Evolutionary conservation across 2,888 invertebrate species (phyloP), one percentile per base, ranked within the genome.

Genomic region (Rotaria macrura): DNA sequence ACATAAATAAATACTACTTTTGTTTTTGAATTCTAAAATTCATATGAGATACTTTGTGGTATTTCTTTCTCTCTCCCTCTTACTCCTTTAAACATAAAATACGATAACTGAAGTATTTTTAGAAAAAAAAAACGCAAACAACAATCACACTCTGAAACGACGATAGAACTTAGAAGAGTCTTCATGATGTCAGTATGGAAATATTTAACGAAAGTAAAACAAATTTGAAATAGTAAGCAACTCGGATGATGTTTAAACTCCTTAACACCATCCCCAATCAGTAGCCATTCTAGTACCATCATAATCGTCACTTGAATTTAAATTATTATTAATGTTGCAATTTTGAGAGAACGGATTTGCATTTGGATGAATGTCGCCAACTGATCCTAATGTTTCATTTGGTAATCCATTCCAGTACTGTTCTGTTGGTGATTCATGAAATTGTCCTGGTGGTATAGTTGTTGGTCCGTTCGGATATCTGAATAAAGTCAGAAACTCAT

Each of bases 361-460:
- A 79, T 79, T 43, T n/a, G 79, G 43, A 43, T 79, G 79, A 9
- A 25, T 17, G 43, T n/a, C 14, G 12, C 6, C 25, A 14, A 2
- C 25, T 14, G 40, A 4, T 29, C 4, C 10, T 65, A 6, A 43
- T 79, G 38, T 38, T 38, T 74, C 74, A 38, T n/a, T 29, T 43
- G 83, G 43, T 55, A 83, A 84, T 65, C 49, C 49, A 65, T 85
- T 85, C 84, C 57, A 65, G 38, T 85, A 85, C 25, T 84, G 84
- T 84, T 86, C 86, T 43, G 84, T 86, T 47, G 86, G 86, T n/a
- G 84, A 84, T 38, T 86, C 84, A 84, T 86, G 86, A 79, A 25
- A 79, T n/a, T 86, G 84, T 10, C 86, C 79, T n/a, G 79, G 79
- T 79, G 79, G 79, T 9, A 9, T 6, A 43, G 20, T 25, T 34